Conservation (phyloP, 2,113 vertebrate species). For the Zootoca vivipara region DNA sequence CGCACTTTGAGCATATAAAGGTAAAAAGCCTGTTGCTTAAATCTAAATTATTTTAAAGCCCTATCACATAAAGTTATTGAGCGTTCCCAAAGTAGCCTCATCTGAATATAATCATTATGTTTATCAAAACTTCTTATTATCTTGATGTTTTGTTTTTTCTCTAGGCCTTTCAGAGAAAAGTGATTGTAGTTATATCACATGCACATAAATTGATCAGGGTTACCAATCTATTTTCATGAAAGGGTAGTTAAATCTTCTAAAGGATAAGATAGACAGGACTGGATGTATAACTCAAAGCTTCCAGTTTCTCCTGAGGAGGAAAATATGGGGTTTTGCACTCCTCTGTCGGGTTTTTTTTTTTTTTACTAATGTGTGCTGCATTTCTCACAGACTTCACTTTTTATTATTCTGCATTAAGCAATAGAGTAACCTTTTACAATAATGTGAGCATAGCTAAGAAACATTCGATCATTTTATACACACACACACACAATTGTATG, state of each 20-base stretch:
- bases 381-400: conserved; percentile 27
- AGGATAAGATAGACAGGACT: conserved; percentile 49
- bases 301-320: conserved; percentile 44
- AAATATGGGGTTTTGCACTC: conserved; percentile 26
- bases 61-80: conserved; percentile 26
- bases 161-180: conserved; percentile 21
- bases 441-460: conserved; percentile 32
- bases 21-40: background rate
- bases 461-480: conserved; percentile 1
- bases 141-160: conserved; percentile 17
- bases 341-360: conserved; percentile 20
- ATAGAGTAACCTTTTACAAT: conserved; percentile 19
- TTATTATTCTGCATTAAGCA: background rate
- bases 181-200: conserved; percentile 15
- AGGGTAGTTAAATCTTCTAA: conserved; percentile 60
- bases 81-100: conserved; percentile 18
- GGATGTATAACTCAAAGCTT: conserved; percentile 30
- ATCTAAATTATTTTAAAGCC: background rate
- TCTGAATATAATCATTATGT: conserved; percentile 35
- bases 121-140: conserved; percentile 26
- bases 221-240: conserved; percentile 67
- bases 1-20: background rate
- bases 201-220: conserved; percentile 56
- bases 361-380: background rate
- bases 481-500: conserved; percentile 16